phyloP scores from a whole-genome alignment of 1,140 invertebrate genomes.

The Probaryconus sp. region DNA sequence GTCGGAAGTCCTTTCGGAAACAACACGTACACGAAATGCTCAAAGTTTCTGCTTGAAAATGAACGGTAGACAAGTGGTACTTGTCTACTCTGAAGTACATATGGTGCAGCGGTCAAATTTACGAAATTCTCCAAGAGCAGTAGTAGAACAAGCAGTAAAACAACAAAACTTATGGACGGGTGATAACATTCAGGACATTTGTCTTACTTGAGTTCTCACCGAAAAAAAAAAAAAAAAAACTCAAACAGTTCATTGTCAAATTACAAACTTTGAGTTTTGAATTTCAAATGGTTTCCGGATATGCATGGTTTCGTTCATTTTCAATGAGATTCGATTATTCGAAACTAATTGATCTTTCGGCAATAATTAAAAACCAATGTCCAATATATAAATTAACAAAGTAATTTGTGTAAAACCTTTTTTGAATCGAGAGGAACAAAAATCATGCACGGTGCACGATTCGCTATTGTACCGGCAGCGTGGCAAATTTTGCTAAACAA shows the following conservation, averaged over 20 bases:
- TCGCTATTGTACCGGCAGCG: conserved; percentile 26
- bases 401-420: no score
- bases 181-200: conserved; percentile 25
- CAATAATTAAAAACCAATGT: no score
- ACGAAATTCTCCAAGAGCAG: conserved; percentile 21
- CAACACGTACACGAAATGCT: conserved; percentile 29
- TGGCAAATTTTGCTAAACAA: conserved; percentile 47
- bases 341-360: no score
- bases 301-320: no score
- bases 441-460: conserved; percentile 24
- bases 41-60: conserved; percentile 37
- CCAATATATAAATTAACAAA: no score
- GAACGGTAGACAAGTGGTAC: conserved; percentile 40
- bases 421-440: no score
- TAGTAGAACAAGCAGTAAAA: not conserved
- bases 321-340: no score
- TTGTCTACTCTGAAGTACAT: conserved; percentile 48
- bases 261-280: no score
- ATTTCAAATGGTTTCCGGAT: no score
- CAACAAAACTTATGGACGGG: not conserved
- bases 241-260: no score
- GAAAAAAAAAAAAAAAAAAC: no score
- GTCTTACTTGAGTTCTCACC: no score
- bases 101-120: conserved; percentile 44
- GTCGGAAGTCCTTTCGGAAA: conserved; percentile 41